phyloP scores from a whole-genome alignment of 2,113 vertebrate genomes.

The Oryzias curvinotus region DNA sequence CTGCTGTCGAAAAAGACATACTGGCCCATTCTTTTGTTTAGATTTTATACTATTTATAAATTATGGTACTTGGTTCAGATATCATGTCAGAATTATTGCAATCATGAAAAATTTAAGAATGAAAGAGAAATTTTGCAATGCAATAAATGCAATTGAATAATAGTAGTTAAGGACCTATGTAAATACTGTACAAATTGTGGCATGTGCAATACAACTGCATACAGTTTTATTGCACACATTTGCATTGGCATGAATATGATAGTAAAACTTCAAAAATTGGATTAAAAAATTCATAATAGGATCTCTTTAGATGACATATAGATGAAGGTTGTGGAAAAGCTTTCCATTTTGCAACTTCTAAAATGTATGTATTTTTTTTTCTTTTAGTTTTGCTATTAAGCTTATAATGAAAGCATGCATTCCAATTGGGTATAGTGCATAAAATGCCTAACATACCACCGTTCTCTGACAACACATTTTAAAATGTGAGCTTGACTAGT shows the following conservation, averaged over 20 bases:
- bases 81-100: neutral
- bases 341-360: slow-evolving; percentile 3
- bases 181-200: slow-evolving; percentile 68
- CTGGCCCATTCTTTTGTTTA: neutral
- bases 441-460: neutral
- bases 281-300: neutral
- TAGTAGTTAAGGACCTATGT: slow-evolving; percentile 35
- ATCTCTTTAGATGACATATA: slow-evolving; percentile 6
- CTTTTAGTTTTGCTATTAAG: neutral
- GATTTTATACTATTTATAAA: neutral
- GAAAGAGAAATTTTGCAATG: slow-evolving; percentile 23
- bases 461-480: neutral
- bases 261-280: too few species aligned
- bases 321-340: slow-evolving; percentile 2
- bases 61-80: neutral
- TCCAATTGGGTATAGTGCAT: neutral
- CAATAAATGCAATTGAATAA: slow-evolving; percentile 22
- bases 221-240: slow-evolving; percentile 64
- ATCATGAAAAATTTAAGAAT: slow-evolving; percentile 6
- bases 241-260: slow-evolving; percentile 31
- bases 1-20: neutral
- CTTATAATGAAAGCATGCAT: slow-evolving; percentile 4
- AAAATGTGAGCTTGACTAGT: neutral
- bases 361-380: slow-evolving; percentile 17
- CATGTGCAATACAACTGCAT: too few species aligned